Evolutionary conservation across 1,140 invertebrate genomes (phyloP).

Genomic region (Ectropis grisescens): DNA sequence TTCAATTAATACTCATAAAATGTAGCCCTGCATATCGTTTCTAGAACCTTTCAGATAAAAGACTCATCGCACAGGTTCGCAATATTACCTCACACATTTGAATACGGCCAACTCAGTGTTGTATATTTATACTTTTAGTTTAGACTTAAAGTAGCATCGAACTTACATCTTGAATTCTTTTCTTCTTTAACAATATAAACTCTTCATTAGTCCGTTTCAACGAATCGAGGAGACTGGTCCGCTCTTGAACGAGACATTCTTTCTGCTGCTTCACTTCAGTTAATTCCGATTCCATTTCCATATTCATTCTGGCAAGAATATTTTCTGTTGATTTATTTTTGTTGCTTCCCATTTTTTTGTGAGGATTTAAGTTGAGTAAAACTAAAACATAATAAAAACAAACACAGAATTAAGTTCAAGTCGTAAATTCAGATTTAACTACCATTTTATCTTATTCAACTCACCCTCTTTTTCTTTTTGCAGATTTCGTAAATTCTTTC

Average conservation of each 20-base stretch:
- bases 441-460: conserved; percentile 2
- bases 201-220: conserved; percentile 78
- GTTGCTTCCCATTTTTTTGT: conserved; percentile 53
- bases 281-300: conserved; percentile 52
- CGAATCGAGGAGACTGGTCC: conserved; percentile 71
- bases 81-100: too few relatives aligned
- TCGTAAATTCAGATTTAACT: too few relatives aligned
- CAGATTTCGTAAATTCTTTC: conserved; percentile 79
- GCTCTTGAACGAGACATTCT: conserved; percentile 73
- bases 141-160: too few relatives aligned
- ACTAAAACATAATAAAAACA: conserved; percentile 34
- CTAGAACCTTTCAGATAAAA: too few relatives aligned
- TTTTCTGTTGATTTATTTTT: conserved; percentile 64
- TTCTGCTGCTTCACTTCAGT: conserved; percentile 67
- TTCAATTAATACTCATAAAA: too few relatives aligned
- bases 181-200: conserved; percentile 79
- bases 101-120: too few relatives aligned
- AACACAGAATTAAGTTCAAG: not conserved
- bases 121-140: too few relatives aligned
- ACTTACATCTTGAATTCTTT: conserved; percentile 81
- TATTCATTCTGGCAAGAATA: conserved; percentile 62
- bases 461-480: conserved; percentile 81
- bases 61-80: too few relatives aligned
- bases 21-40: too few relatives aligned
- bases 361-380: conserved; percentile 59